phyloP scores from a whole-genome alignment of 2,888 invertebrate genomes.

The Adela reaumurella region DNA sequence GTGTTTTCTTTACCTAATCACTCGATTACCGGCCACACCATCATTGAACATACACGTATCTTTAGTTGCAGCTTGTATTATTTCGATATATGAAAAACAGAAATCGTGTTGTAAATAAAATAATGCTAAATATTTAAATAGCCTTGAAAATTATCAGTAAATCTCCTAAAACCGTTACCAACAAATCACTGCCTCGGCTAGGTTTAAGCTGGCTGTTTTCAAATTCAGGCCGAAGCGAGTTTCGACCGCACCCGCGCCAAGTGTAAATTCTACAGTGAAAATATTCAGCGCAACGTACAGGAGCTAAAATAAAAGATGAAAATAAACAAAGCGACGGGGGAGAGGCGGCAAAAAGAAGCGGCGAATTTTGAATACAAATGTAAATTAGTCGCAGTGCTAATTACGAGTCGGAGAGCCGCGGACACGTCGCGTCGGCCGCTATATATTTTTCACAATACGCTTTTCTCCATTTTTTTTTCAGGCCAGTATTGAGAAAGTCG shows the following conservation, averaged over 20 bases:
- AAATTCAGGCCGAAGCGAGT: no score
- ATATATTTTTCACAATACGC: conserved; percentile 45
- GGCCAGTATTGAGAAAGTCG: not conserved
- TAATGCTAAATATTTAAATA: no score
- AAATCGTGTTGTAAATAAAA: no score
- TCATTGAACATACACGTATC: no score
- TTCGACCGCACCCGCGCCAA: not conserved
- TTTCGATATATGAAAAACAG: no score
- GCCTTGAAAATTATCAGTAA: no score
- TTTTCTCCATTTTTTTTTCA: not conserved
- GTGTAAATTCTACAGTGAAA: conserved; percentile 51
- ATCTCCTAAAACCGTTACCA: no score
- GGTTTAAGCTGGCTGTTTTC: no score
- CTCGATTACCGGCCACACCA: no score
- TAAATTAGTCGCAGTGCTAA: conserved; percentile 58
- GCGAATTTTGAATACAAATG: conserved; percentile 60
- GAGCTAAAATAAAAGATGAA: conserved; percentile 33
- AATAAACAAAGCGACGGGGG: conserved; percentile 55
- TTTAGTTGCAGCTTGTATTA: no score
- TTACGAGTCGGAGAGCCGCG: conserved; percentile 27
- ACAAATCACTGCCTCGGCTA: no score
- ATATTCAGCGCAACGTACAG: conserved; percentile 47
- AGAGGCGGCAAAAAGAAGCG: conserved; percentile 34
- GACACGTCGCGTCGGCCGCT: conserved; percentile 45
- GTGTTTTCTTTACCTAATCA: no score